Evolutionary conservation across 2,797 vertebrate genomes (phyloP).

Genomic region (Corythornis leucogaster): DNA sequence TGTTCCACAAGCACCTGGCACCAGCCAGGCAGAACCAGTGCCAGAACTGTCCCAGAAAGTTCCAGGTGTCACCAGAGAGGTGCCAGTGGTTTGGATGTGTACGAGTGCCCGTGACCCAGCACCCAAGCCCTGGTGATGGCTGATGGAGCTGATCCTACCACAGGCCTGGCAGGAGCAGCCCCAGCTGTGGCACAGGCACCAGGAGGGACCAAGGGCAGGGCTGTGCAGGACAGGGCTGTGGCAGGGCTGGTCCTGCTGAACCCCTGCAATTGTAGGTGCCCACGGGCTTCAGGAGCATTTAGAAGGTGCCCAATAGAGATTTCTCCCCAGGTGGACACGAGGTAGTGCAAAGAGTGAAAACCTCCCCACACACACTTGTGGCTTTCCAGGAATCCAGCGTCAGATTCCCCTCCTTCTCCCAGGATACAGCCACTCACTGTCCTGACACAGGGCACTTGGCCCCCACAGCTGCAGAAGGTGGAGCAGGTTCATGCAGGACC

Average conservation of each 20-base stretch:
- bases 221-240: not conserved
- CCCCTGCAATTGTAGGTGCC: no score
- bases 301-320: not conserved
- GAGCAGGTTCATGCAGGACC: not conserved
- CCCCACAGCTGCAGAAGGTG: not conserved
- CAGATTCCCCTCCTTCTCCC: not conserved
- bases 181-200: not conserved
- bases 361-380: accelerated
- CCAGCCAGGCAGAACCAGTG: no score
- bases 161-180: not conserved
- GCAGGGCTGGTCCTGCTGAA: not conserved
- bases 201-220: not conserved
- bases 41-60: no score
- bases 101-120: no score
- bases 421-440: not conserved
- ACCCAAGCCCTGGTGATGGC: no score
- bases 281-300: not conserved
- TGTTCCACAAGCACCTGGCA: no score
- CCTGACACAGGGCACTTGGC: not conserved
- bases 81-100: not conserved
- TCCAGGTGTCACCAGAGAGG: not conserved
- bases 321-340: not conserved
- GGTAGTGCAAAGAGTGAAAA: not conserved
- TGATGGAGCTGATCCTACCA: no score
- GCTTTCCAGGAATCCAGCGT: not conserved